These are phyloP conservation scores for Phalangium opilio DNA, from an alignment of 2,888 invertebrate species.

Conservation along the genomic window DNA sequence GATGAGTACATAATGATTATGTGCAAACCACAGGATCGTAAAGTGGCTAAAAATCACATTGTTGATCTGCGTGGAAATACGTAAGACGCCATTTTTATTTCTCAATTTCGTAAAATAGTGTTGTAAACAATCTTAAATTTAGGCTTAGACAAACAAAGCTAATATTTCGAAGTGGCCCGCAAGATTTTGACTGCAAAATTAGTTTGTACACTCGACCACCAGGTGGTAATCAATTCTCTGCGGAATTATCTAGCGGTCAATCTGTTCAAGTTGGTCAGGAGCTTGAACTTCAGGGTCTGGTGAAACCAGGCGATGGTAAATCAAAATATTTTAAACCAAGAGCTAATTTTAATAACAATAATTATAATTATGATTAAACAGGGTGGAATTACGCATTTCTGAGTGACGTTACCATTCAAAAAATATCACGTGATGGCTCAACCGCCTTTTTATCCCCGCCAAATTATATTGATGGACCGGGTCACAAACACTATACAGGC, in stretches of 20 bases:
- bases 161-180: constrained; percentile 22
- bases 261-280: constrained; percentile 25
- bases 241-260: constrained; percentile 23
- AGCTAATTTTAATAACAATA: no score
- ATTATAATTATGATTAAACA: constrained; percentile 8
- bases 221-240: constrained; percentile 21
- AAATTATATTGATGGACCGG: no score
- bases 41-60: constrained; percentile 21
- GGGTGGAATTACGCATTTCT: constrained; percentile 26
- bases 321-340: no score
- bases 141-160: constrained; percentile 18
- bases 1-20: constrained; percentile 26
- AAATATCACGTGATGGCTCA: background rate
- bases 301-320: constrained; percentile 24
- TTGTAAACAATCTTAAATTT: constrained; percentile 6
- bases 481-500: no score
- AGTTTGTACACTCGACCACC: constrained; percentile 24
- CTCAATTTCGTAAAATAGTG: no score
- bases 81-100: constrained; percentile 16
- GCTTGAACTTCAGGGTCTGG: constrained; percentile 22
- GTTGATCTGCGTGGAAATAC: constrained; percentile 21
- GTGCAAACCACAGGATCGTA: constrained; percentile 26
- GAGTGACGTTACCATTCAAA: constrained; percentile 23
- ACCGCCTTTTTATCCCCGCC: background rate
- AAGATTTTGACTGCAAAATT: constrained; percentile 25